These are phyloP conservation scores for Invenusta paracnida DNA, from an alignment of 2,888 invertebrate species.

Conservation along the genomic window DNA sequence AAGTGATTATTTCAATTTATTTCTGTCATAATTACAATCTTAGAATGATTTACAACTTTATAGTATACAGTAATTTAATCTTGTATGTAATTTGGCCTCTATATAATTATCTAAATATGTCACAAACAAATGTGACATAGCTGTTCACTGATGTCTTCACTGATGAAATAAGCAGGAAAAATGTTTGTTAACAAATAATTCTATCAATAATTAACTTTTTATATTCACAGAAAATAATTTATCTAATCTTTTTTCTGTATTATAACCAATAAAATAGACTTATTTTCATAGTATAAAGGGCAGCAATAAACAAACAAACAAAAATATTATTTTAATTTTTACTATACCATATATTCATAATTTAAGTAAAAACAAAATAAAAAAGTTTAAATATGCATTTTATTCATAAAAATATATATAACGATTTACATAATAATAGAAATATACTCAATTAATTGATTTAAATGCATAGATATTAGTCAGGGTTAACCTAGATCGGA, in stretches of 20 bases:
- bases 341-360: not conserved
- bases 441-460: not conserved
- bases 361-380: not conserved
- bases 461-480: too few relatives aligned
- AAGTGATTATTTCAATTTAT: not conserved
- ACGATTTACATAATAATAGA: not conserved
- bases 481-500: too few relatives aligned
- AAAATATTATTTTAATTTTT: not conserved
- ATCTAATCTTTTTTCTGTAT: not conserved
- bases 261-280: not conserved
- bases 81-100: not conserved
- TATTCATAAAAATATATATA: not conserved
- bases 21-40: not conserved
- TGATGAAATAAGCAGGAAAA: not conserved
- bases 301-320: not conserved
- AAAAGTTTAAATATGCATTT: not conserved
- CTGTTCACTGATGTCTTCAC: not conserved
- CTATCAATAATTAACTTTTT: not conserved
- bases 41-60: not conserved
- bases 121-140: not conserved
- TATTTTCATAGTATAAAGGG: not conserved
- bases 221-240: not conserved
- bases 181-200: not conserved
- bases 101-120: not conserved
- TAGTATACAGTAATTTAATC: too few relatives aligned